Evolutionary conservation across 2,113 vertebrate species (phyloP).

Genomic region (Cyprinodon tularosa): DNA sequence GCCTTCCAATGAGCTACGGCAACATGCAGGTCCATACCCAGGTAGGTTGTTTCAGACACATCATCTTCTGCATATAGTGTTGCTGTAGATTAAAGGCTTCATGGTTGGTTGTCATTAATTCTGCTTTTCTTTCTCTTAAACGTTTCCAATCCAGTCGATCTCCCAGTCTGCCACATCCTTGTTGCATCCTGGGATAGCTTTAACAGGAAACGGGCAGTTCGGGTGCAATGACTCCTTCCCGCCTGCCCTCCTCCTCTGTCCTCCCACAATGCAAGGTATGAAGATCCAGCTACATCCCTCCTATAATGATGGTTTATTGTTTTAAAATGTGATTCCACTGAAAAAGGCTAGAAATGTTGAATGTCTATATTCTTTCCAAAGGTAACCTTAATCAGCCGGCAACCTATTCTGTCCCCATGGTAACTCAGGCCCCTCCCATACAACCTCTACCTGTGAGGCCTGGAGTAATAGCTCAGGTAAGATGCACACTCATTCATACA

Average conservation of each 20-base stretch:
- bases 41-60: slow-evolving; percentile 72
- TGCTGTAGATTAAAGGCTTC: too few relatives aligned
- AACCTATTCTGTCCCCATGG: slow-evolving; percentile 90
- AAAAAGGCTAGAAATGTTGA: neutral
- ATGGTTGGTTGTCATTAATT: neutral
- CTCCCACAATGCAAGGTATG: slow-evolving; percentile 92
- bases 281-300: too few relatives aligned
- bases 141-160: slow-evolving; percentile 82
- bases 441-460: slow-evolving; percentile 91
- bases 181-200: slow-evolving; percentile 91
- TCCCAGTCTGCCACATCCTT: slow-evolving; percentile 88
- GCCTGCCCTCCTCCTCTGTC: slow-evolving; percentile 92
- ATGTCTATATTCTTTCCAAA: slow-evolving; percentile 20
- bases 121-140: neutral
- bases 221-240: slow-evolving; percentile 95
- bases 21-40: slow-evolving; percentile 91
- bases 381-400: slow-evolving; percentile 88
- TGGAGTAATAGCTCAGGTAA: slow-evolving; percentile 94
- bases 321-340: neutral
- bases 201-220: slow-evolving; percentile 91
- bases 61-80: too few relatives aligned
- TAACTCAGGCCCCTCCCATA: slow-evolving; percentile 90
- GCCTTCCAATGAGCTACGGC: slow-evolving; percentile 87
- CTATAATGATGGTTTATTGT: neutral
- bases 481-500: neutral